phyloP scores from a whole-genome alignment of 2,797 vertebrate species.

The Neosilurus hyrtlii region DNA sequence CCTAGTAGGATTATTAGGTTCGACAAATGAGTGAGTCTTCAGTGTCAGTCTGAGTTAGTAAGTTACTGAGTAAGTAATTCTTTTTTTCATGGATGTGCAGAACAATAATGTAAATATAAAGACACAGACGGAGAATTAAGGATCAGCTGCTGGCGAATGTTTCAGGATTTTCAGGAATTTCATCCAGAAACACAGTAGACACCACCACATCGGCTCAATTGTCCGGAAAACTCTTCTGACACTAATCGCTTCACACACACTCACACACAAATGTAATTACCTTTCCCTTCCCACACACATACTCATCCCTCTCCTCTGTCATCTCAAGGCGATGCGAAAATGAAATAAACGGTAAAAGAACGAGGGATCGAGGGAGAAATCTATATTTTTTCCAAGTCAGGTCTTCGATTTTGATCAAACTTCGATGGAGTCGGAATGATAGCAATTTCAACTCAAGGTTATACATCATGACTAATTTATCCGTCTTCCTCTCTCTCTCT shows the following conservation, averaged over 20 bases:
- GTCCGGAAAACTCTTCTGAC: constrained; percentile 39
- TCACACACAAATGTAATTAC: constrained; percentile 35
- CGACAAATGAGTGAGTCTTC: background rate
- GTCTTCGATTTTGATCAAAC: constrained; percentile 53
- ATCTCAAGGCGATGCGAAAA: constrained; percentile 51
- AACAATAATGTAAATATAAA: background rate
- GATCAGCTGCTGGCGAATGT: constrained; percentile 11
- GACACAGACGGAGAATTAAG: background rate
- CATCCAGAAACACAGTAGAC: constrained; percentile 45
- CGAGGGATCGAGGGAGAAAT: constrained; percentile 19
- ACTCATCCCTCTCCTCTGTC: constrained; percentile 42
- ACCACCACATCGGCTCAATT: background rate
- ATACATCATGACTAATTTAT: constrained; percentile 59
- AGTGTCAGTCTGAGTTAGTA: no score
- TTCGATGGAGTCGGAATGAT: constrained; percentile 58
- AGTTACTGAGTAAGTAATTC: no score
- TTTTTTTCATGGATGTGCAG: background rate
- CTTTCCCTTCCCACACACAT: constrained; percentile 20
- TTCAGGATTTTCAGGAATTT: constrained; percentile 2
- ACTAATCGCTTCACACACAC: constrained; percentile 37
- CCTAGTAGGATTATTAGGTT: no score
- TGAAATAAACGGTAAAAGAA: constrained; percentile 46
- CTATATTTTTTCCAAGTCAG: constrained; percentile 58
- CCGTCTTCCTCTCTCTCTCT: constrained; percentile 41
- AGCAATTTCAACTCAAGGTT: constrained; percentile 65